Percentiles rank a stretch among this genome's conserved stretches.
Conservation (phyloP, 2,113 vertebrate genomes). For the Phalacrocorax pelagicus region DNA sequence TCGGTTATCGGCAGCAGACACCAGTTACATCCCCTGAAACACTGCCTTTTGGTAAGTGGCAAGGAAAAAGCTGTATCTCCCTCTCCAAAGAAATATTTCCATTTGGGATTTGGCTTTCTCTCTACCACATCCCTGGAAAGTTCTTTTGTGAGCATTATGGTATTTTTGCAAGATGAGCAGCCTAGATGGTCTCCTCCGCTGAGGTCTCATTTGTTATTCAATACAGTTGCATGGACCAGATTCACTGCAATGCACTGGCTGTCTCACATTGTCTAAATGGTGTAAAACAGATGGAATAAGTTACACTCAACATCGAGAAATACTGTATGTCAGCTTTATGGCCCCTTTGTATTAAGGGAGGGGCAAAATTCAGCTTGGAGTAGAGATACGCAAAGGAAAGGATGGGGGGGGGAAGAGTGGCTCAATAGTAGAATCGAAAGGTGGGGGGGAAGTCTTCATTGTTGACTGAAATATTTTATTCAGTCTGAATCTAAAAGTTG, state of each 20-base stretch:
- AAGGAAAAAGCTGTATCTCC: neutral
- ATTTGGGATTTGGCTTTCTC: neutral
- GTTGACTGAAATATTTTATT: neutral
- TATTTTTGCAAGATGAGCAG: neutral
- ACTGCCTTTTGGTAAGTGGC: neutral
- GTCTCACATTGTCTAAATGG: neutral
- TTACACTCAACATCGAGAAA: neutral
- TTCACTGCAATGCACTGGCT: neutral
- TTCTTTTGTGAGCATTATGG: neutral
- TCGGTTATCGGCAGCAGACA: neutral
- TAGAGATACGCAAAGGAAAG: neutral
- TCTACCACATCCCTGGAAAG: neutral
- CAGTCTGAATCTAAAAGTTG: neutral
- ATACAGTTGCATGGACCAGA: neutral
- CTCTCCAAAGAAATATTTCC: neutral
- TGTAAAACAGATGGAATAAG: neutral
- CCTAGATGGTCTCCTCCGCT: neutral
- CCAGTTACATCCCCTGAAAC: neutral
- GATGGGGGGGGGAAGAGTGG: neutral
- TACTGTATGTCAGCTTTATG: neutral
- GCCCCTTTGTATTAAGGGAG: neutral
- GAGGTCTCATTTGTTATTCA: neutral
- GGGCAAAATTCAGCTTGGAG: neutral
- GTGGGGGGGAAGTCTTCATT: fast-evolving
- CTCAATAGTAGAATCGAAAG: neutral